Conservation (phyloP, 2,797 vertebrate species). For the Notamacropus eugenii region DNA sequence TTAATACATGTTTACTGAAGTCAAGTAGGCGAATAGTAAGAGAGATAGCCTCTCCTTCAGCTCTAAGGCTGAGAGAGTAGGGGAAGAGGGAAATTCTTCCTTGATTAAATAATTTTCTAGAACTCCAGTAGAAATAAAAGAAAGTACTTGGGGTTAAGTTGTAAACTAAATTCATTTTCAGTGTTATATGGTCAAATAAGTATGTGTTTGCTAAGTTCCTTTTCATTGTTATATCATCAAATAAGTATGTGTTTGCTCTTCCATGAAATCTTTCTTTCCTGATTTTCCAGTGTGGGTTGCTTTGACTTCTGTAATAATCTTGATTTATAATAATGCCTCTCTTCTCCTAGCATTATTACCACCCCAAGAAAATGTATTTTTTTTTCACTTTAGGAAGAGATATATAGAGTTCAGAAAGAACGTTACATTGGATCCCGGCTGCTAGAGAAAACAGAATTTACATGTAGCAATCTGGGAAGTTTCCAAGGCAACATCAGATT, state of each 20-base stretch:
- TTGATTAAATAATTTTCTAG: neutral
- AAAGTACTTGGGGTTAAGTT: neutral
- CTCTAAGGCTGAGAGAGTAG: neutral
- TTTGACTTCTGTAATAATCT: slow-evolving; percentile 45
- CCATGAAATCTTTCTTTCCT: neutral
- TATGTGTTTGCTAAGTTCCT: neutral
- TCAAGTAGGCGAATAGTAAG: neutral
- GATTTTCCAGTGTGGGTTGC: neutral
- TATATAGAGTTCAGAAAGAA: neutral
- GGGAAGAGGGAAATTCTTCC: neutral
- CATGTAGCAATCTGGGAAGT: slow-evolving; percentile 40
- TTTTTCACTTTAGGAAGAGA: slow-evolving; percentile 22
- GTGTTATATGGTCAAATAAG: neutral
- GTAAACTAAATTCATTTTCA: neutral
- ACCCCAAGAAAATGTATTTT: neutral
- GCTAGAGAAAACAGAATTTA: slow-evolving; percentile 56
- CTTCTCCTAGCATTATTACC: slow-evolving; percentile 42
- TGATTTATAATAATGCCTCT: slow-evolving; percentile 17
- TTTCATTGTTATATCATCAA: neutral
- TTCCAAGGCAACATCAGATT: slow-evolving; percentile 38
- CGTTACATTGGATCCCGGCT: slow-evolving; percentile 39
- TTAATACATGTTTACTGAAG: neutral
- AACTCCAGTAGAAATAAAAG: neutral
- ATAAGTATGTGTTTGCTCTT: neutral
- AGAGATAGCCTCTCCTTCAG: neutral